Evolutionary conservation across 2,113 vertebrate species (phyloP), one percentile per base, ranked within the genome.

Genomic region (Pongo abelii): DNA sequence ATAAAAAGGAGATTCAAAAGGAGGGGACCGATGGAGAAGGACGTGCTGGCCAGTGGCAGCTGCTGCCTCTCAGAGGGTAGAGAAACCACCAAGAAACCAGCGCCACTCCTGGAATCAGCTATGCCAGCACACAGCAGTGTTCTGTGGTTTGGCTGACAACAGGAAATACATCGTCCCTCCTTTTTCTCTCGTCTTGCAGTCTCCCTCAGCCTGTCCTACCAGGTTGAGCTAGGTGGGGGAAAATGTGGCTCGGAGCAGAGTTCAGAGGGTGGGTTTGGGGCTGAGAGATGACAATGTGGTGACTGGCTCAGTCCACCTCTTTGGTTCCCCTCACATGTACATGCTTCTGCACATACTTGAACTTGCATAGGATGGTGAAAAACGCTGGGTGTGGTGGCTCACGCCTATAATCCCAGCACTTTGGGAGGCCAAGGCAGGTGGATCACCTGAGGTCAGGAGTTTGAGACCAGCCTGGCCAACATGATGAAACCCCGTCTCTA

Each of bases 281-380:
- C 46, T 43, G 25, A 38, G 55, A 59, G 18, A 25, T 2, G 1
- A 20, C 16, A n/a, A 13, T 10, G 55, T 22, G 17, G 23, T 25
- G 23, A 25, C 70, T 69, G 27, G 25, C 20, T 43, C 61, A 12
- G 70, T 77, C 46, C 59, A 4, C 22, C 57, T 35, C 46, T 9
- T 0, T 8, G 59, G 12, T 43, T n/a, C 32, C 9, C 6, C 23
- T 43, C 35, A 1, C 7, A 9, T 4, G 20, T 11, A 69, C 17
- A 0, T 1, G 43, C 64, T 74, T 74, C 25, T 16, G 0, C 22
- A 10, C 35, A 1, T 3, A 35, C 46, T 27, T 46, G 38, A 69
- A 22, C 38, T 67, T 55, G 11, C 43, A 25, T 12, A 35, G 11
- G 30, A n/a, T 11, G 40, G 23, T 61, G 59, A 25, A 61, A 61